These are phyloP conservation scores for Dysidea cf. avara DNA, from an alignment of 37 sponge, comb jelly and placozoan species.

Conservation along the genomic window DNA sequence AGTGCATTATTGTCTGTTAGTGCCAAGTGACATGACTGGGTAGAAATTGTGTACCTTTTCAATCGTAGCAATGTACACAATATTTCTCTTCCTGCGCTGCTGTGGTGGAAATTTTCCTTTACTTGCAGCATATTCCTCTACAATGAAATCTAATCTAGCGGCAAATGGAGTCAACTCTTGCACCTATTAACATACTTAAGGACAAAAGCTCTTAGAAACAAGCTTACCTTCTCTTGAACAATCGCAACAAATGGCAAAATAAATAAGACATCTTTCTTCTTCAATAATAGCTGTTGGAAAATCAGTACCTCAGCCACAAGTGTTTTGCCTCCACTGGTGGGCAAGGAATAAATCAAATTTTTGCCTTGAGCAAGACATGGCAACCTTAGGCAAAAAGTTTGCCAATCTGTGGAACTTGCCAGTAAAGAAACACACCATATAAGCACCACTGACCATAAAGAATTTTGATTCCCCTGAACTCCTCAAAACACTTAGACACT, in stretches of 20 bases:
- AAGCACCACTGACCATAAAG: constrained; percentile 67
- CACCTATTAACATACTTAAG: constrained; percentile 54
- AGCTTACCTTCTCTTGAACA: constrained; percentile 87
- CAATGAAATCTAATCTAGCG: constrained; percentile 63
- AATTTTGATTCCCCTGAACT: constrained; percentile 47
- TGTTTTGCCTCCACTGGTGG: constrained; percentile 97
- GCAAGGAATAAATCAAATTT: constrained; percentile 88
- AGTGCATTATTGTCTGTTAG: too few species aligned
- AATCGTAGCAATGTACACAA: constrained; percentile 89
- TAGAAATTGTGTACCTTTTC: too few species aligned
- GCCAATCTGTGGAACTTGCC: constrained; percentile 67
- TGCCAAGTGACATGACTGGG: too few species aligned
- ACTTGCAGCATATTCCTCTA: constrained; percentile 92
- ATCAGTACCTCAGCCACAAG: constrained; percentile 93
- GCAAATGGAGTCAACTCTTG: constrained; percentile 80
- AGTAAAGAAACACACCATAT: not conserved
- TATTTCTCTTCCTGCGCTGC: constrained; percentile 59
- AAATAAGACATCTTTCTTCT: constrained; percentile 69
- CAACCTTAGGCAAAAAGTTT: constrained; percentile 61
- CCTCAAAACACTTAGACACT: constrained; percentile 48
- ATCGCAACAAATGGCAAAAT: constrained; percentile 91
- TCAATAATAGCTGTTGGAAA: constrained; percentile 62
- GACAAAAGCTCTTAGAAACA: constrained; percentile 1
- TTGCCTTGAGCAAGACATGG: constrained; percentile 29
- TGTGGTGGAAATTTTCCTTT: constrained; percentile 86